Evolutionary conservation across 1,140 invertebrate genomes (phyloP).

Genomic region (Antheraea mylitta): DNA sequence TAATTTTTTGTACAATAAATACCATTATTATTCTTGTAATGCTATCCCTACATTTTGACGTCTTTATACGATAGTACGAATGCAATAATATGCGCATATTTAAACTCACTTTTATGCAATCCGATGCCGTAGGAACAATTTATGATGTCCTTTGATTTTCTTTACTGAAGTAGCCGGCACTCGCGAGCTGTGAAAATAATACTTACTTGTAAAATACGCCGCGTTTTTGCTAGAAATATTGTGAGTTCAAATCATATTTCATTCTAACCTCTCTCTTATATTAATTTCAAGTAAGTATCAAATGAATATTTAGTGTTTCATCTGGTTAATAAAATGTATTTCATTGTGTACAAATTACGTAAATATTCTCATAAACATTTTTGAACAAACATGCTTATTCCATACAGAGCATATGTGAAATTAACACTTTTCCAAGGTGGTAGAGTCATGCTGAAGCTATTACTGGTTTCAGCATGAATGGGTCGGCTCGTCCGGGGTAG

Average conservation of each 20-base stretch:
- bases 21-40: not conserved
- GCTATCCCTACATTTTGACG: slow-evolving; percentile 51
- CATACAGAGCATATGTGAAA: no score
- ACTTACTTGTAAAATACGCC: slow-evolving; percentile 48
- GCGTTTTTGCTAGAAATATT: slow-evolving; percentile 52
- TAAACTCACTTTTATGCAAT: slow-evolving; percentile 58
- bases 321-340: not conserved
- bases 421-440: no score
- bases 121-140: slow-evolving; percentile 54
- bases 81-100: slow-evolving; percentile 69
- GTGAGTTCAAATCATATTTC: slow-evolving; percentile 9
- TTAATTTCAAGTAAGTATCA: not conserved
- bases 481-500: no score
- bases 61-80: slow-evolving; percentile 65
- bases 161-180: slow-evolving; percentile 62
- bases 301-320: not conserved
- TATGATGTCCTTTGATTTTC: slow-evolving; percentile 54
- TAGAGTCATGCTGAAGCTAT: no score
- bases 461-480: no score
- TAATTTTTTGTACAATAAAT: no score
- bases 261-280: not conserved
- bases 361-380: no score
- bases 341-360: not conserved
- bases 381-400: no score
- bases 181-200: slow-evolving; percentile 50